Evolutionary conservation across 2,113 vertebrate genomes (phyloP).

Genomic region (Cololabis saira): DNA sequence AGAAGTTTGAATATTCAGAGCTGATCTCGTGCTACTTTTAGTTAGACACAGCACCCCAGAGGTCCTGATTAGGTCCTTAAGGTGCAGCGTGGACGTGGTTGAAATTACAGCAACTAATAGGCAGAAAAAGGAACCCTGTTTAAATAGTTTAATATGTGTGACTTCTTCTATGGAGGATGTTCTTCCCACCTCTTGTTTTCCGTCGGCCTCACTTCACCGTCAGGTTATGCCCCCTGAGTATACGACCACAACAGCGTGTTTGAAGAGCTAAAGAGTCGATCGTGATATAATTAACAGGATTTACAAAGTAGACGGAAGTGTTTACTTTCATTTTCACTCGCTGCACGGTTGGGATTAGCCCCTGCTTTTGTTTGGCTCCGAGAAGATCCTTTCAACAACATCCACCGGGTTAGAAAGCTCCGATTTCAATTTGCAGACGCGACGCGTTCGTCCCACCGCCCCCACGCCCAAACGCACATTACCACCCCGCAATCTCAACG

Average conservation of each 20-base stretch:
- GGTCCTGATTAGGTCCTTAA: no score
- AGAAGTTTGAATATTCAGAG: no score
- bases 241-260: background rate
- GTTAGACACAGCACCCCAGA: no score
- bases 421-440: background rate
- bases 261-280: background rate
- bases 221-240: background rate
- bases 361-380: background rate
- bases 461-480: background rate
- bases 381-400: background rate
- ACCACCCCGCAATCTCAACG: background rate
- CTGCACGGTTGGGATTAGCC: background rate
- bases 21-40: no score
- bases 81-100: no score
- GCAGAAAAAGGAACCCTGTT: no score
- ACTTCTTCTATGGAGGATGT: background rate
- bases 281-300: background rate
- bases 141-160: no score
- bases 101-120: no score
- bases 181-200: background rate
- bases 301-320: background rate
- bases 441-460: no score
- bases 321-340: background rate
- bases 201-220: background rate
- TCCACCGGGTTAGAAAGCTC: background rate